These are phyloP conservation scores for Tetanocera ferruginea DNA, from an alignment of 2,888 invertebrate species.

Conservation along the genomic window DNA sequence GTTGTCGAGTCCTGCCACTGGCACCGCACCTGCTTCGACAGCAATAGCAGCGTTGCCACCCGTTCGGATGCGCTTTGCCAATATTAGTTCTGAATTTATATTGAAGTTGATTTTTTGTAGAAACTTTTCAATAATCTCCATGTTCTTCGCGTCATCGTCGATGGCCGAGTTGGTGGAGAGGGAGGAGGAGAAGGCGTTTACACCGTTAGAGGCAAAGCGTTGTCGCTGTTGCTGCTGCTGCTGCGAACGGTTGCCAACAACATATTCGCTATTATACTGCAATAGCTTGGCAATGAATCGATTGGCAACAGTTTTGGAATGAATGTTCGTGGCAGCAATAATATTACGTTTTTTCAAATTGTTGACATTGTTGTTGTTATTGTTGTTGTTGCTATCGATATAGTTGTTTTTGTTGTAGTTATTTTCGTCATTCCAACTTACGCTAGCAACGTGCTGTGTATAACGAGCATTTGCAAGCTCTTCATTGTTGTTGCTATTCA, in stretches of 20 bases:
- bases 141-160: conserved; percentile 48
- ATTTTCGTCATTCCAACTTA: conserved; percentile 19
- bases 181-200: not conserved
- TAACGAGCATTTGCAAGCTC: not conserved
- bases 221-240: conserved; percentile 24
- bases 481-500: conserved; percentile 40
- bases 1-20: conserved; percentile 37
- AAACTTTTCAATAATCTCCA: conserved; percentile 66
- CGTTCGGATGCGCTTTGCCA: conserved; percentile 60
- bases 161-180: no score
- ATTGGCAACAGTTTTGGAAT: conserved; percentile 23
- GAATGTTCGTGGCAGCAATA: conserved; percentile 15
- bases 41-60: conserved; percentile 6
- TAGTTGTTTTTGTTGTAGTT: conserved; percentile 4
- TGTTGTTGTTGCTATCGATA: conserved; percentile 37
- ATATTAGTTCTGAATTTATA: conserved; percentile 68
- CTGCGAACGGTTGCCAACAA: conserved; percentile 30
- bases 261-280: conserved; percentile 43
- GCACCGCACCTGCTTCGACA: conserved; percentile 35
- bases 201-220: conserved; percentile 7
- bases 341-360: conserved; percentile 15
- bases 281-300: conserved; percentile 17
- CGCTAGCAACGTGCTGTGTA: not conserved
- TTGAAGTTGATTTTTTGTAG: conserved; percentile 68
- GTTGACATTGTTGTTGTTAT: conserved; percentile 17